A percentile compares a stretch with the other conserved stretches of the same genome.
Evolutionary conservation across 1,140 invertebrate species (phyloP).

Genomic region (Artemia franciscana): DNA sequence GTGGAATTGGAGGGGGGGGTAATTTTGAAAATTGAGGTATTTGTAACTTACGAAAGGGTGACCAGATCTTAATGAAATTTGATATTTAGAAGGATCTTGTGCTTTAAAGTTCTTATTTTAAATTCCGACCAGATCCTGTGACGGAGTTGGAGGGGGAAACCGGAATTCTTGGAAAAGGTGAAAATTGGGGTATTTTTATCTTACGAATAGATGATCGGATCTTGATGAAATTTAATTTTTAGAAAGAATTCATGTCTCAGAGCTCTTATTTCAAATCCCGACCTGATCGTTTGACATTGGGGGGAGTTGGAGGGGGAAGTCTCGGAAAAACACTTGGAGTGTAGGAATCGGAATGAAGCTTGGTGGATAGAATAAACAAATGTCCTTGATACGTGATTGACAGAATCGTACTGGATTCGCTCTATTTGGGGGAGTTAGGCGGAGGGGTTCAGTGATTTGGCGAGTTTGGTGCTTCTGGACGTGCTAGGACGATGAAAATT

Average conservation of each 20-base stretch:
- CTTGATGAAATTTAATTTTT: not conserved
- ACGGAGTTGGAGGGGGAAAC: too few relatives aligned
- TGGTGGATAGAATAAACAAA: not conserved
- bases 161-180: not conserved
- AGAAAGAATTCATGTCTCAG: not conserved
- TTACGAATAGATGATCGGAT: not conserved
- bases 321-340: not conserved
- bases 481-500: not conserved
- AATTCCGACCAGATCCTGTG: too few relatives aligned
- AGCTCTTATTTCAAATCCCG: not conserved
- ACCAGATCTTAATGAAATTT: too few relatives aligned
- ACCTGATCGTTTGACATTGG: not conserved
- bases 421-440: not conserved
- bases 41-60: too few relatives aligned
- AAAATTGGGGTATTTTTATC: not conserved
- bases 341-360: not conserved
- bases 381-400: not conserved
- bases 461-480: too few relatives aligned
- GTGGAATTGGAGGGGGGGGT: too few relatives aligned
- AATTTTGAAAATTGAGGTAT: too few relatives aligned
- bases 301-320: not conserved
- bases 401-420: not conserved
- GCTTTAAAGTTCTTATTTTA: too few relatives aligned
- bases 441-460: not conserved
- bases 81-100: too few relatives aligned